Conservation (phyloP, 2,797 vertebrate genomes). For the Melanotaenia pygmaea region DNA sequence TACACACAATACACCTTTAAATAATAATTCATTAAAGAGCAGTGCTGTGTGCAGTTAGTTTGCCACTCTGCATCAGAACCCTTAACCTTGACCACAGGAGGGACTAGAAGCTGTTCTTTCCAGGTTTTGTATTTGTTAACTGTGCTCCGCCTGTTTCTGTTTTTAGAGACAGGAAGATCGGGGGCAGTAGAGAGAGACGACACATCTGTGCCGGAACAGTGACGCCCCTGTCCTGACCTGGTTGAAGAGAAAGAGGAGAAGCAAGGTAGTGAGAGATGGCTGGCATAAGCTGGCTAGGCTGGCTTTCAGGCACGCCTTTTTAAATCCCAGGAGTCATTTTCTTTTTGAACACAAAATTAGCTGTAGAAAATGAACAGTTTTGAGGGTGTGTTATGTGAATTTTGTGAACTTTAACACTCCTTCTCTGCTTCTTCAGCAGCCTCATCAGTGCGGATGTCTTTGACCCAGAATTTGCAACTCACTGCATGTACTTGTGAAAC, state of each 20-base stretch:
- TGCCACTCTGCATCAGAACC: background rate
- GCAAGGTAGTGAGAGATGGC: slow-evolving; percentile 67
- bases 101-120: slow-evolving; percentile 10
- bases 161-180: slow-evolving; percentile 84
- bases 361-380: slow-evolving; percentile 75
- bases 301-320: slow-evolving; percentile 73
- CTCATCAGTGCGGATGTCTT: slow-evolving; percentile 77
- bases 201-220: slow-evolving; percentile 83
- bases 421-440: slow-evolving; percentile 73
- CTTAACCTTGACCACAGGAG: slow-evolving; percentile 20
- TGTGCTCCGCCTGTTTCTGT: slow-evolving; percentile 58
- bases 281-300: slow-evolving; percentile 53
- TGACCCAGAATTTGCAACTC: slow-evolving; percentile 82
- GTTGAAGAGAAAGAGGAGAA: slow-evolving; percentile 60
- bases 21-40: background rate
- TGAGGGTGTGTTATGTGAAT: slow-evolving; percentile 72
- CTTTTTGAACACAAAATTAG: slow-evolving; percentile 70
- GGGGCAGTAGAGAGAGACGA: slow-evolving; percentile 81
- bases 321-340: slow-evolving; percentile 69
- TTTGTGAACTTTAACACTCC: slow-evolving; percentile 78
- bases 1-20: background rate
- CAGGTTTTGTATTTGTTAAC: slow-evolving; percentile 32
- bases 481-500: slow-evolving; percentile 85
- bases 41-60: slow-evolving; percentile 9
- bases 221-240: slow-evolving; percentile 75